Conservation (phyloP, 2,797 vertebrate genomes). For the Macropodus opercularis region DNA sequence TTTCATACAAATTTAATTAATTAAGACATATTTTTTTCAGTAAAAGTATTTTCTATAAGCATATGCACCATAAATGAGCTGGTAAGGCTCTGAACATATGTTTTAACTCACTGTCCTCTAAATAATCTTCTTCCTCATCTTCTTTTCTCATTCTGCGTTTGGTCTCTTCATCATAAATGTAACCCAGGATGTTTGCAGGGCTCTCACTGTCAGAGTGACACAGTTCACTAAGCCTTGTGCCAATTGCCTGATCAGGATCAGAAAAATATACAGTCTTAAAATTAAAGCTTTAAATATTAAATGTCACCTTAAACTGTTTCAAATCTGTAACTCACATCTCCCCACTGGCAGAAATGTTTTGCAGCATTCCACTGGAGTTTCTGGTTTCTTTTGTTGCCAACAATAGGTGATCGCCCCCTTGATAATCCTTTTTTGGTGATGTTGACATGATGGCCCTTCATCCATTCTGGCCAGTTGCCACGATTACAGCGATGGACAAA, state of each 20-base stretch:
- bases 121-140: constrained; percentile 98
- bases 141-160: constrained; percentile 96
- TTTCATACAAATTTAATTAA: too few relatives aligned
- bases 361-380: constrained; percentile 98
- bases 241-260: constrained; percentile 86
- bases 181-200: constrained; percentile 95
- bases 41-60: not conserved
- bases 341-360: constrained; percentile 99
- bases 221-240: constrained; percentile 92
- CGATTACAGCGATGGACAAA: constrained; percentile 98
- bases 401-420: constrained; percentile 92
- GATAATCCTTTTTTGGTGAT: constrained; percentile 97
- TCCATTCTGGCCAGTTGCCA: constrained; percentile 99
- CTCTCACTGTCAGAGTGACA: constrained; percentile 97
- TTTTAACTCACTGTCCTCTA: constrained; percentile 94
- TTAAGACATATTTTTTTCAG: not conserved
- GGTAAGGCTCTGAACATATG: not conserved
- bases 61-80: not conserved
- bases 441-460: constrained; percentile 98
- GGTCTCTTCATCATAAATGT: constrained; percentile 97
- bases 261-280: not conserved
- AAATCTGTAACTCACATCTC: constrained; percentile 86
- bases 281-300: not conserved
- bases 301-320: fast-evolving
- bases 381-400: constrained; percentile 98